phyloP scores from a whole-genome alignment of 35 echinoderm and acorn worm genomes.

The Patiria miniata region DNA sequence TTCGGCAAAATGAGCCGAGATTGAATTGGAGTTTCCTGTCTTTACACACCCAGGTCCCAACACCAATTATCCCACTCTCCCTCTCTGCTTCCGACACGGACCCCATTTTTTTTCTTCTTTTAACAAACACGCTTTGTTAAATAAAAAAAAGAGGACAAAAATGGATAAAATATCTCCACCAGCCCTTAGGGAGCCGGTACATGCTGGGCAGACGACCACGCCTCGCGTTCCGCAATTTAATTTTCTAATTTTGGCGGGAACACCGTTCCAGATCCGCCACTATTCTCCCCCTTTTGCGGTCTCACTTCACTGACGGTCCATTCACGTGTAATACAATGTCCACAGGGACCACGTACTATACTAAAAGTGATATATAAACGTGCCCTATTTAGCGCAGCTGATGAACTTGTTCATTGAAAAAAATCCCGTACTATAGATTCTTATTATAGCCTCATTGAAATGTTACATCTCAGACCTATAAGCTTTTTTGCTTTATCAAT shows the following conservation, averaged over 20 bases:
- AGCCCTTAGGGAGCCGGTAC: constrained; percentile 7
- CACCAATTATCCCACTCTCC: not conserved
- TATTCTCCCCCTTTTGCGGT: not conserved
- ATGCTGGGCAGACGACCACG: not conserved
- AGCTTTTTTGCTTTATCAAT: no score
- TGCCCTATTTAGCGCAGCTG: no score
- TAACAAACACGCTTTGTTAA: constrained; percentile 4
- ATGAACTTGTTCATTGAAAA: no score
- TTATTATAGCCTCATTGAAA: no score
- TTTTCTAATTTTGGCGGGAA: constrained; percentile 11
- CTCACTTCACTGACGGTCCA: no score
- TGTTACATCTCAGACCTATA: no score
- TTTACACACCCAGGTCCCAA: not conserved
- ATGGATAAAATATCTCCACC: not conserved
- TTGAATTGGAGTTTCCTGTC: constrained; percentile 4
- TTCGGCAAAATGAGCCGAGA: constrained; percentile 3
- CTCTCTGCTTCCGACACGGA: not conserved
- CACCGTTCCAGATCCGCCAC: not conserved
- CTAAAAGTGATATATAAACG: no score
- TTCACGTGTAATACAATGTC: no score
- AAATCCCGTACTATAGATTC: no score
- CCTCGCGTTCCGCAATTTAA: constrained; percentile 14
- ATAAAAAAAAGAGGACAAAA: not conserved
- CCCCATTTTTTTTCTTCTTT: not conserved
- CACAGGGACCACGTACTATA: no score